Base-by-base conservation (phyloP, 1,140 invertebrate species). In the Cydia amplana region DNA sequence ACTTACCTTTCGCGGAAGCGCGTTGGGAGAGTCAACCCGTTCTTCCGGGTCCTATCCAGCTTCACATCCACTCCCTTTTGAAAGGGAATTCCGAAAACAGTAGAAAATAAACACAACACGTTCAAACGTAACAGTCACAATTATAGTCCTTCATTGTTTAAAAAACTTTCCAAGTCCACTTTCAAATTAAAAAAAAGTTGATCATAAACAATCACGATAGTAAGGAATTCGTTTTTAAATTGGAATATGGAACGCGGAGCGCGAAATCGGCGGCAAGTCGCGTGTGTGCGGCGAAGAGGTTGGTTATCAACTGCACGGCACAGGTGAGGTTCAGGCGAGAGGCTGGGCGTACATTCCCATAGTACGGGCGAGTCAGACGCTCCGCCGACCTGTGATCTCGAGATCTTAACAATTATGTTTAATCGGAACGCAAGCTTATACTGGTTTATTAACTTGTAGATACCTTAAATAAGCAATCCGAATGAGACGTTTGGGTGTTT, bases 231-330 rank as follows among this genome's bases (percentile, higher is more conserved):
- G 70, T 60, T 60, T 60, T 60, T 60, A 72, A 76, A 40, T 74
- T 74, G 23, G 55, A 76, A 76, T 43, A 64, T 65, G 43, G 64
- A 72, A 75, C 55, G 64, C 75, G 64, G 65, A 74, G 74, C 63
- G 51, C 72, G 64, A 64, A 46, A 74, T 63, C 23, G n/a, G 64
- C 51, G 65, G 64, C 72, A 49, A 65, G 75, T 23, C 51, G 77
- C 85, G 87, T 87, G 84, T 75, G 78, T 78, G 72, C 84, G 76
- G 70, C 77, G 78, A 82, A 74, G 79, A 85, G 82, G 87, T 85
- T 83, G 83, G 83, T 89, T 88, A 91, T 91, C 87, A 89, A 91
- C 89, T 91, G 77, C 80, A 20, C 20, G 55, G 20, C 55, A 60
- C 55, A 80, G 80, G 82, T 80, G 74, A 65, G 79, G 77, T 74